A percentile compares a stretch with the other conserved stretches of the same genome.
Evolutionary conservation across 2,888 invertebrate genomes (phyloP).

Genomic region (Tinea pellionella): DNA sequence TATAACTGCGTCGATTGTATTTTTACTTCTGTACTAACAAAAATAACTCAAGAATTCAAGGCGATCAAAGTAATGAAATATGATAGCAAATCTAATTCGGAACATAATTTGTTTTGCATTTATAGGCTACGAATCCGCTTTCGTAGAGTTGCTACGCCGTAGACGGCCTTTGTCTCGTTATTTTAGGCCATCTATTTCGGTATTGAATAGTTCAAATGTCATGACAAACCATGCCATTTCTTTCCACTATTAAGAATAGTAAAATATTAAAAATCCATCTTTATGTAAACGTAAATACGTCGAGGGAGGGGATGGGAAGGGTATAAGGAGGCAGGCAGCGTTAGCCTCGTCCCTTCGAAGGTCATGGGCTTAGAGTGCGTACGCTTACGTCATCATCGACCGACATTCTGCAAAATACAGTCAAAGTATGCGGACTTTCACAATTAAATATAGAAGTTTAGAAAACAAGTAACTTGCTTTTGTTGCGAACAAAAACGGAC

Average conservation of each 20-base stretch:
- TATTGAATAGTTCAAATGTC: too few species aligned
- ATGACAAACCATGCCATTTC: too few species aligned
- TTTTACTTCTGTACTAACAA: background rate
- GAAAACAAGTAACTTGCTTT: background rate
- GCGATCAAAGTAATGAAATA: background rate
- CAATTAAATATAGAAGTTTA: background rate
- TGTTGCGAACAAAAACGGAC: background rate
- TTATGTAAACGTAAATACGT: background rate
- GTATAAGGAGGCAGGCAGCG: background rate
- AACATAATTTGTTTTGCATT: background rate
- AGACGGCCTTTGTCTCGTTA: background rate
- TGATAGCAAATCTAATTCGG: background rate
- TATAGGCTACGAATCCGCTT: background rate
- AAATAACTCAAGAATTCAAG: background rate
- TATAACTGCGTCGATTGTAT: background rate
- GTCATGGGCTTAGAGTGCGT: conserved; percentile 1
- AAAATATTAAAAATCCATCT: background rate
- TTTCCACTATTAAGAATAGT: too few species aligned
- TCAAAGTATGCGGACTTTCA: background rate
- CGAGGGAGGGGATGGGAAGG: background rate
- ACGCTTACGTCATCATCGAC: conserved; percentile 5
- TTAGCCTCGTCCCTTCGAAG: background rate
- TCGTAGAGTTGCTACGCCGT: background rate
- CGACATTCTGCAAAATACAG: conserved; percentile 3
- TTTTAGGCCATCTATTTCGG: too few species aligned